These are phyloP conservation scores for Oikopleura dioica DNA, from an alignment of 23 tunicate species.

Conservation along the genomic window DNA sequence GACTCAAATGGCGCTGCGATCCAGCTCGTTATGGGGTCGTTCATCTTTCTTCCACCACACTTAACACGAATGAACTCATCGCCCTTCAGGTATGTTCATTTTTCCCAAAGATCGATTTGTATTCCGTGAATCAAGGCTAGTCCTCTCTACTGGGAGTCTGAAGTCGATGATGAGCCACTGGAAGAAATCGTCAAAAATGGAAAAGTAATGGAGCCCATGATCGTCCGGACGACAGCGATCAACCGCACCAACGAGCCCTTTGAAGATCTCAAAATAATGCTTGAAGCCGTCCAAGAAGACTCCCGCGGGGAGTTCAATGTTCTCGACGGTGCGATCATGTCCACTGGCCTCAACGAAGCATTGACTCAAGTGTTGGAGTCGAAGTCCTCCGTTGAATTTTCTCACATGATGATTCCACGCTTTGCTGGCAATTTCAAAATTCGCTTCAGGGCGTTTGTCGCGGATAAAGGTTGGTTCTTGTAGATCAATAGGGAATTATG, in stretches of 20 bases:
- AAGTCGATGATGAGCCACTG: background rate
- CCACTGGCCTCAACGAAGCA: background rate
- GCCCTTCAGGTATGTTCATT: too few relatives aligned
- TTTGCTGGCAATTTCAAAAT: constrained; percentile 1
- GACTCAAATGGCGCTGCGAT: background rate
- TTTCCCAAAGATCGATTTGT: too few relatives aligned
- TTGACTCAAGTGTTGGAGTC: background rate
- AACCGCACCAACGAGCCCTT: background rate
- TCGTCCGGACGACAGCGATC: background rate
- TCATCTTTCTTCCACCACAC: background rate
- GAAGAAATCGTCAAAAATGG: background rate
- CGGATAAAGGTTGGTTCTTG: background rate
- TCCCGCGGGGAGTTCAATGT: background rate
- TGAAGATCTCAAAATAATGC: background rate
- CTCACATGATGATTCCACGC: background rate
- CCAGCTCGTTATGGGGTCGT: background rate
- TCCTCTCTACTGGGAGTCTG: constrained; percentile 5
- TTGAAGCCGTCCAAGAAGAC: constrained; percentile 7
- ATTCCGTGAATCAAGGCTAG: too few relatives aligned
- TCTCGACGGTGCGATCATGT: background rate
- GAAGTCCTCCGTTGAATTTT: background rate
- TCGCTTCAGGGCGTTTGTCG: background rate
- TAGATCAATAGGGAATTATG: too few relatives aligned
- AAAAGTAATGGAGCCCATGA: background rate
- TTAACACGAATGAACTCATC: background rate